Base-by-base conservation (phyloP, 2,888 invertebrate species). In the Abrostola triplasia region DNA sequence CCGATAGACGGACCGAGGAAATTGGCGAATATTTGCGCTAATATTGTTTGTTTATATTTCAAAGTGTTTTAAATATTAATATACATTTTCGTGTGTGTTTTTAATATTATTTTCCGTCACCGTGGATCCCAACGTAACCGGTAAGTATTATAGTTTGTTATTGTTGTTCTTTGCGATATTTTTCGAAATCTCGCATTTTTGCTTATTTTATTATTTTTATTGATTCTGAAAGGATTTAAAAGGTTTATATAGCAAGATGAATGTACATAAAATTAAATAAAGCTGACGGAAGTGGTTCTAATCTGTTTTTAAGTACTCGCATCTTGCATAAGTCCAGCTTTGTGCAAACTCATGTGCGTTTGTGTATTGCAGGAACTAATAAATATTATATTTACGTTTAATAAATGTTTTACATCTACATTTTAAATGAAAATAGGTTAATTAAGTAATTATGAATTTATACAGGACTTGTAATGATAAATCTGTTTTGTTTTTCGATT, bases 71-170 rank as follows among this genome's bases (percentile, higher is more conserved):
- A 35, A 44, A 9, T 47, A 42, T 9, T n/a, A 48, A 42, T 42
- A 24, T 35, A 60, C 8, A 42, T 42, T 60, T 55, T 60, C 36
- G 41, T 36, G 54, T 49, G 37, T 62, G 10, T 37, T 62, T 47
- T 48, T 36, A 35, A 24, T 47, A 37, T 42, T 41, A 36, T 44
- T 50, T 10, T 38, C 64, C 41, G 69, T 78, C 89, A 81, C 83
- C 90, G 91, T 93, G 92, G 92, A 92, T 84, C 89, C 92, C 69
- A 88, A 92, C 74, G 84, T 88, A 69, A 90, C 82, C 80, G 90
- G 93, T 92, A 82, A 63, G 82, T 77, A 51, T 60, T 72, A 78
- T 70, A 80, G 76, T 77, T 79, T 84, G 76, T 76, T 76, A 50
- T 76, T 79, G 71, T 72, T 74, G 50, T 74, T 67, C 41, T 64